Conservation (phyloP, 2,888 invertebrate genomes). For the Orthonychiurus folsomi region DNA sequence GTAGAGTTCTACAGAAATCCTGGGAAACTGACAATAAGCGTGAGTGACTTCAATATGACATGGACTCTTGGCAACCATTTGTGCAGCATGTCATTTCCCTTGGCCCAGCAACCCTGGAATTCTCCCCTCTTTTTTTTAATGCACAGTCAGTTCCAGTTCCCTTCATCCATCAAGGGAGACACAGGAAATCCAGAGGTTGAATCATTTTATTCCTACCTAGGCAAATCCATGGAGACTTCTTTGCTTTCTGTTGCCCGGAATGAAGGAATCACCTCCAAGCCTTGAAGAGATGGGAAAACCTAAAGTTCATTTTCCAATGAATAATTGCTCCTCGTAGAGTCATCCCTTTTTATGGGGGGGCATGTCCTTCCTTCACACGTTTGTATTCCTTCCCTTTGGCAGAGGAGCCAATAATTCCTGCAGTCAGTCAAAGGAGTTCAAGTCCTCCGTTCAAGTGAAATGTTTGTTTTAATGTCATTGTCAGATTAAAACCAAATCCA, state of each 20-base stretch:
- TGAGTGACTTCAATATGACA: slow-evolving; percentile 19
- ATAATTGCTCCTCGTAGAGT: neutral
- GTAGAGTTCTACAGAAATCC: neutral
- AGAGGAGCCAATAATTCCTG: neutral
- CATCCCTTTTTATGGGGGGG: neutral
- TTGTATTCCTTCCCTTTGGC: neutral
- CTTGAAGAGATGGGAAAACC: no score
- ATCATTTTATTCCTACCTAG: no score
- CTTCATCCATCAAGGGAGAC: neutral
- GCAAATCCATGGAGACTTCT: no score
- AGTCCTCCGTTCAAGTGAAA: neutral
- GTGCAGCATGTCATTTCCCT: slow-evolving; percentile 29
- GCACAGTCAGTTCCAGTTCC: slow-evolving; percentile 14
- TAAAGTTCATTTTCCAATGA: neutral
- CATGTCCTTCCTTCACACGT: neutral
- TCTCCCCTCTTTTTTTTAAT: slow-evolving; percentile 24
- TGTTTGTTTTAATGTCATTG: neutral
- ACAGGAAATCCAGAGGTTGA: neutral
- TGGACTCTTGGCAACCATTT: slow-evolving; percentile 30
- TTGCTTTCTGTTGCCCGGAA: no score
- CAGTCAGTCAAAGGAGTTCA: neutral
- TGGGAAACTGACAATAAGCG: slow-evolving; percentile 11
- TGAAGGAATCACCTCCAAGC: no score
- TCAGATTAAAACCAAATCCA: neutral
- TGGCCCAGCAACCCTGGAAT: no score